A percentile compares a stretch with the other conserved stretches of the same genome.
Evolutionary conservation across 37 sponge, comb jelly and placozoan species (phyloP).

Genomic region (Hormiphora californensis): DNA sequence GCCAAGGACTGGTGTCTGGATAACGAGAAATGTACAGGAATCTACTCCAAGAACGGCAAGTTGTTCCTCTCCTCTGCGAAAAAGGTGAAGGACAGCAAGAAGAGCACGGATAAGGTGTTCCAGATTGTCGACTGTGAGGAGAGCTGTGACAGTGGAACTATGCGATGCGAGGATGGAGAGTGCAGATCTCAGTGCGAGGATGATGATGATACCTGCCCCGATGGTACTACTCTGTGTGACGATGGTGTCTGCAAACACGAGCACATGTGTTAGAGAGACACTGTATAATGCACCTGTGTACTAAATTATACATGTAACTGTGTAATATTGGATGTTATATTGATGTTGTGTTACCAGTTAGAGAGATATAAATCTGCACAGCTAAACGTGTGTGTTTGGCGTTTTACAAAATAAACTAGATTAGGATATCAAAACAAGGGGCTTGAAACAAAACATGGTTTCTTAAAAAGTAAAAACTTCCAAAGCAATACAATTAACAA

Average conservation of each 20-base stretch:
- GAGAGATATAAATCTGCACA: no score
- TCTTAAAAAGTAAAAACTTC: neutral
- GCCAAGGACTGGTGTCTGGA: constrained; percentile 4
- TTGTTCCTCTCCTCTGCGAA: no score
- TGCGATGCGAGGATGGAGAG: constrained; percentile 20
- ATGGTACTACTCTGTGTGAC: neutral
- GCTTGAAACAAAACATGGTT: neutral
- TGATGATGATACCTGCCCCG: neutral
- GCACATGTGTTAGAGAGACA: constrained; percentile 32
- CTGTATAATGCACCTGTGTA: no score
- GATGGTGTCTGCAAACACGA: constrained; percentile 1
- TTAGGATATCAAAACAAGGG: neutral
- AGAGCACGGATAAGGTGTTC: neutral
- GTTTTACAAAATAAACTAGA: neutral
- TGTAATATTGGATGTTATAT: no score
- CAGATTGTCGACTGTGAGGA: neutral
- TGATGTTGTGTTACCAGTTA: no score
- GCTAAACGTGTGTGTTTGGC: no score
- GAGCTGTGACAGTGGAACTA: neutral
- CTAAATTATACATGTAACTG: no score
- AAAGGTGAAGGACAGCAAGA: neutral
- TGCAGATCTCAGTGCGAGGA: neutral
- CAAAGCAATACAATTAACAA: neutral
- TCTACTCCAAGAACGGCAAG: neutral
- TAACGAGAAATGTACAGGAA: neutral